Percentiles rank a stretch among this genome's conserved stretches.
phyloP scores from a whole-genome alignment of 2,797 vertebrate species.

The Acrocephalus scirpaceus region DNA sequence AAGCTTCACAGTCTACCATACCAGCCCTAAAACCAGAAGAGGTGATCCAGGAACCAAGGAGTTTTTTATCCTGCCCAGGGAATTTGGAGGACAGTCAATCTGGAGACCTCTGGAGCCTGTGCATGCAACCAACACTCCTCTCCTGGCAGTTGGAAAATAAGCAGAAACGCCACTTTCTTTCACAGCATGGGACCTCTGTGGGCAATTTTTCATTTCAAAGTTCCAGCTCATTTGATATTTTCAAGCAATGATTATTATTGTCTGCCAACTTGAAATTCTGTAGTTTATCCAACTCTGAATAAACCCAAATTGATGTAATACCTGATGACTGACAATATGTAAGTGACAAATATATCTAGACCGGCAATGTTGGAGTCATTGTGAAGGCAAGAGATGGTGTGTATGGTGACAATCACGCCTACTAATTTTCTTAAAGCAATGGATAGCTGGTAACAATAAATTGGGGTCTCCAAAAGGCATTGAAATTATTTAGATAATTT shows the following conservation, averaged over 20 bases:
- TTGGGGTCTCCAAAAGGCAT: neutral
- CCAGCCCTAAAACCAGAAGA: neutral
- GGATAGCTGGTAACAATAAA: neutral
- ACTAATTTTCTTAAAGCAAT: neutral
- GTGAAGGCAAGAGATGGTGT: neutral
- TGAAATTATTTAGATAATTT: neutral
- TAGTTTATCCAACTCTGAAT: neutral
- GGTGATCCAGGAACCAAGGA: neutral
- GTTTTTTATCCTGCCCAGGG: neutral
- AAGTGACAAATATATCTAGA: neutral
- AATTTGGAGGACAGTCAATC: neutral
- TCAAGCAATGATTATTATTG: neutral
- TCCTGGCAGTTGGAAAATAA: neutral
- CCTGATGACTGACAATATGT: neutral
- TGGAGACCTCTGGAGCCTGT: neutral
- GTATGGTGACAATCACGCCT: neutral
- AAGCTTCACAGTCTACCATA: neutral
- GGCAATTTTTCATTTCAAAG: neutral
- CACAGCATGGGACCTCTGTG: neutral
- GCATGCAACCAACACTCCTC: neutral
- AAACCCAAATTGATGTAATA: neutral
- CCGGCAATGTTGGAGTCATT: neutral
- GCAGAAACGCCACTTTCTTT: neutral
- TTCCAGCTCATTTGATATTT: neutral
- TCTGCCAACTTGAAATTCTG: neutral